Percentiles rank a stretch among this genome's conserved stretches.
Conservation (phyloP, 2,797 vertebrate genomes). For the Pantherophis vulpinus region DNA sequence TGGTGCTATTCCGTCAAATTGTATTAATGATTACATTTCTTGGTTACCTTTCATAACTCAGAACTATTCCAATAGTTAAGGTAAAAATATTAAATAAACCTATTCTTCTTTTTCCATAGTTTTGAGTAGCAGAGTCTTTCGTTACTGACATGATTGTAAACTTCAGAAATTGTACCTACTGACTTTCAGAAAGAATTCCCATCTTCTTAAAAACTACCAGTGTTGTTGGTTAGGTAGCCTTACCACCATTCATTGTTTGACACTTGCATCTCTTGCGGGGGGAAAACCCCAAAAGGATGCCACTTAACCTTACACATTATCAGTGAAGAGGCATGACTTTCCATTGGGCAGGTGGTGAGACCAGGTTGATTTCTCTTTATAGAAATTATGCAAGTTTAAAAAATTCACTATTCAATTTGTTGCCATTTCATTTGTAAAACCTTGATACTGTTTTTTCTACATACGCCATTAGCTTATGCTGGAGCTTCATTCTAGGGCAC, state of each 20-base stretch:
- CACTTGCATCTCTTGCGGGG: not conserved
- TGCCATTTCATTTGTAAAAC: not conserved
- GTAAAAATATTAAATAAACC: not conserved
- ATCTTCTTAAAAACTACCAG: not conserved
- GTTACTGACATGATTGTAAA: not conserved
- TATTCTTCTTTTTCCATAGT: not conserved
- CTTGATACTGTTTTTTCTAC: not conserved
- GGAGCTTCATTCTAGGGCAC: not conserved
- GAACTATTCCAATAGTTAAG: not conserved
- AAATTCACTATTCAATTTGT: not conserved
- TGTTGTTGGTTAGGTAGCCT: not conserved
- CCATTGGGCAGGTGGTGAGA: not conserved
- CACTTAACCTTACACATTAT: not conserved
- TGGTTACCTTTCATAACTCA: not conserved
- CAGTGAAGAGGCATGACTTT: not conserved
- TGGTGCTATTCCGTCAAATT: not conserved
- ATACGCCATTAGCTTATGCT: not conserved
- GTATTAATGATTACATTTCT: not conserved
- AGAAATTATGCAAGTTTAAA: not conserved
- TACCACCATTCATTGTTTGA: not conserved
- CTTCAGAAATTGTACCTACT: not conserved
- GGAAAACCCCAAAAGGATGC: not conserved
- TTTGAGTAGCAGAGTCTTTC: not conserved
- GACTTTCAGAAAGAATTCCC: not conserved
- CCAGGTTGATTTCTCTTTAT: not conserved